phyloP scores from a whole-genome alignment of 23 tunicate genomes.

The Corella eumyota region DNA sequence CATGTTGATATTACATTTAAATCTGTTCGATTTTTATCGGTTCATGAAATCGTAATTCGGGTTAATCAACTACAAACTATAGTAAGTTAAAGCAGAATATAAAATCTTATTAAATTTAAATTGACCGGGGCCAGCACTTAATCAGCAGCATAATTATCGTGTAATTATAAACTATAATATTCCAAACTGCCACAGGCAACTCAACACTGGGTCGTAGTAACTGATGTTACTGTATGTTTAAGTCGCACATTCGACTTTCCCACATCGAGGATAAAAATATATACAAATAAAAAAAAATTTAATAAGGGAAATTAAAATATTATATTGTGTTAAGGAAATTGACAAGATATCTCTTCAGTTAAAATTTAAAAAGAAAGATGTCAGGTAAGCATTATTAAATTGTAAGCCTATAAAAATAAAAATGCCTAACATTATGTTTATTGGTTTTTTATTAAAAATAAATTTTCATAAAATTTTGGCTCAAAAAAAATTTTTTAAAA shows the following conservation, averaged over 20 bases:
- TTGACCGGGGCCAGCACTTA: too few relatives aligned
- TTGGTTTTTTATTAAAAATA: background rate
- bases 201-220: too few relatives aligned
- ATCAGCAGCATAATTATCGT: too few relatives aligned
- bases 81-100: slow-evolving; percentile 16
- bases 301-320: background rate
- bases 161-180: too few relatives aligned
- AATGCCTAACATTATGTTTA: background rate
- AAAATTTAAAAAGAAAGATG: slow-evolving; percentile 17
- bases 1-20: slow-evolving; percentile 42
- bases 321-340: slow-evolving; percentile 50
- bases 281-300: background rate
- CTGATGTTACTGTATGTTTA: too few relatives aligned
- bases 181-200: too few relatives aligned
- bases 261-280: background rate
- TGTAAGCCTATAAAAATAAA: too few relatives aligned
- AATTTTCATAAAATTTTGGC: background rate
- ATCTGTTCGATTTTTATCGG: slow-evolving; percentile 61
- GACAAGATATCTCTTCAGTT: slow-evolving; percentile 54
- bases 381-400: too few relatives aligned
- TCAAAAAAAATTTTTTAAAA: background rate
- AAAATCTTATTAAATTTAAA: background rate
- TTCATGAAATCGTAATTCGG: slow-evolving; percentile 51
- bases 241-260: background rate
- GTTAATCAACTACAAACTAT: slow-evolving; percentile 69